A percentile compares a stretch with the other conserved stretches of the same genome.
Evolutionary conservation across 2,797 vertebrate genomes (phyloP).

Genomic region (Urocyon cinereoargenteus): DNA sequence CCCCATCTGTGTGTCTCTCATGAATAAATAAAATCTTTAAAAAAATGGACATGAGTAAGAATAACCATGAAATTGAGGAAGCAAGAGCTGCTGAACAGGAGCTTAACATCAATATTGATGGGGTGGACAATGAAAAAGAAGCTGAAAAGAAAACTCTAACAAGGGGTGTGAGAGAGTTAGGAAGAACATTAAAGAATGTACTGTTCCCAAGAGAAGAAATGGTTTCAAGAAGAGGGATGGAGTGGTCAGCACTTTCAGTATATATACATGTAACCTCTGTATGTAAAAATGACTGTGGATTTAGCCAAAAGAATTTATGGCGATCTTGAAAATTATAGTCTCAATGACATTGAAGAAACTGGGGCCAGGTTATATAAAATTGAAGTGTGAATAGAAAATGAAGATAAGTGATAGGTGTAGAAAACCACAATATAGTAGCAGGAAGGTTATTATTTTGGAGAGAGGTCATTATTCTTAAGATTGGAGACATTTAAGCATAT

Average conservation of each 20-base stretch:
- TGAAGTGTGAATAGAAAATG: background rate
- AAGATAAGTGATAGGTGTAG: background rate
- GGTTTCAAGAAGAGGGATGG: background rate
- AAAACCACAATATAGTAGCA: background rate
- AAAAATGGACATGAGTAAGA: background rate
- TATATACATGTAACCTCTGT: background rate
- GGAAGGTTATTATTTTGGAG: background rate
- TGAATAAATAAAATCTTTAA: background rate
- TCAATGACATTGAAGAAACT: background rate
- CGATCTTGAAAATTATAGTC: background rate
- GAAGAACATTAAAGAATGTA: background rate
- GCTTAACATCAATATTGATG: background rate
- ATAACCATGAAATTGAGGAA: background rate
- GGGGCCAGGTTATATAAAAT: background rate
- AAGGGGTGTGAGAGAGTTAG: background rate
- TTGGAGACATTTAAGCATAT: background rate
- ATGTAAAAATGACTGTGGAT: background rate
- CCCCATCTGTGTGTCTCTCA: no score
- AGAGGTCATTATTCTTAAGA: background rate
- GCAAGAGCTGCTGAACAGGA: background rate
- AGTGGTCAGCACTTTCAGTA: background rate
- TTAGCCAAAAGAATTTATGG: background rate
- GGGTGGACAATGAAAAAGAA: background rate
- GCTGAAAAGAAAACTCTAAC: background rate
- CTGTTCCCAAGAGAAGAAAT: background rate